Conservation (phyloP, 2,888 invertebrate genomes). For the Sthenelais limicola region DNA sequence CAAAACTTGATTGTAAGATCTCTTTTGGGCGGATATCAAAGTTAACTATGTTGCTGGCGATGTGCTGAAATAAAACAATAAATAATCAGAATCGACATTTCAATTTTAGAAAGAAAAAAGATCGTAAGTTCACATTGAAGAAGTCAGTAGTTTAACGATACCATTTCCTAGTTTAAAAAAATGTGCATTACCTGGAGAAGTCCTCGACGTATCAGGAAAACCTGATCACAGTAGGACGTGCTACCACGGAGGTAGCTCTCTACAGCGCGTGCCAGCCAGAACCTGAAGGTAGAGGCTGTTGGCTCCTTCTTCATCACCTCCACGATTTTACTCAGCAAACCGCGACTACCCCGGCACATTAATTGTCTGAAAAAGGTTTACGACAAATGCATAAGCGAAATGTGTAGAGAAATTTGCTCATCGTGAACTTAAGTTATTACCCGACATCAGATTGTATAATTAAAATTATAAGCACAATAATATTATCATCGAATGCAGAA, state of each 20-base stretch:
- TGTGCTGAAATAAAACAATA: slow-evolving; percentile 72
- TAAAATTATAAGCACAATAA: too few relatives aligned
- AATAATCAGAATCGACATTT: too few relatives aligned
- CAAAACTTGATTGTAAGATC: slow-evolving; percentile 73
- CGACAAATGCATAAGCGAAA: too few relatives aligned
- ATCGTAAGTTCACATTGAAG: too few relatives aligned
- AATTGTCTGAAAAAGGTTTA: slow-evolving; percentile 60
- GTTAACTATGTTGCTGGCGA: slow-evolving; percentile 70
- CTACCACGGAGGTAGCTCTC: slow-evolving; percentile 72
- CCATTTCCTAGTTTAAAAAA: too few relatives aligned
- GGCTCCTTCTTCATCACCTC: slow-evolving; percentile 73
- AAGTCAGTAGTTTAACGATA: too few relatives aligned
- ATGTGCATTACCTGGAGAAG: slow-evolving; percentile 65
- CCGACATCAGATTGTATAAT: too few relatives aligned
- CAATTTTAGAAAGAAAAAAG: too few relatives aligned
- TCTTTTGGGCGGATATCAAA: slow-evolving; percentile 70
- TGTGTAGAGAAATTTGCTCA: too few relatives aligned
- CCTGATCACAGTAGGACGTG: slow-evolving; percentile 72
- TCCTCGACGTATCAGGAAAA: slow-evolving; percentile 71
- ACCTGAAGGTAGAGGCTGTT: slow-evolving; percentile 69
- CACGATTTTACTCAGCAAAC: slow-evolving; percentile 71
- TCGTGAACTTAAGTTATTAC: too few relatives aligned
- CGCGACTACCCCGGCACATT: slow-evolving; percentile 71
- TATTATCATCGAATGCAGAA: too few relatives aligned
- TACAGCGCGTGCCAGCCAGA: slow-evolving; percentile 72